Evolutionary conservation across 2,888 invertebrate genomes (phyloP).

Genomic region (Malachius bipustulatus): DNA sequence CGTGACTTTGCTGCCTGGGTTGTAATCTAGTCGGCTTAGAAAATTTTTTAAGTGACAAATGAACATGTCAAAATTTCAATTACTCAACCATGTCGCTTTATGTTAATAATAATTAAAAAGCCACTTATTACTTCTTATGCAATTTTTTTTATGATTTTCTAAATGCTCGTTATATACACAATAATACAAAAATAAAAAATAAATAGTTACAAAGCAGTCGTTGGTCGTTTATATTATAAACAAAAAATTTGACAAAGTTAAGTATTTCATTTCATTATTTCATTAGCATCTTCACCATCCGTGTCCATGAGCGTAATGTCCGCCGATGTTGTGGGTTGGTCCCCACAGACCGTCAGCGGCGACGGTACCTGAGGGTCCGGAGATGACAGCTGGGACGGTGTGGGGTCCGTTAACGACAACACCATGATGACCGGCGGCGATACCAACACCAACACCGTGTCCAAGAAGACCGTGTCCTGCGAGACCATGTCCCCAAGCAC

Average conservation of each 20-base stretch:
- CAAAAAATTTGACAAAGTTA: too few species aligned
- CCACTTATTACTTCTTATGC: neutral
- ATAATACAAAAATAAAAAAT: neutral
- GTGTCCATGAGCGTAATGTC: constrained; percentile 3
- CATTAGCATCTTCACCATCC: neutral
- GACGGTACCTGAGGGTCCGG: constrained; percentile 7
- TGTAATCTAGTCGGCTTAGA: too few species aligned
- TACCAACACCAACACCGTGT: constrained; percentile 13
- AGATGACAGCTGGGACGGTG: constrained; percentile 6
- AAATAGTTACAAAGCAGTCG: constrained; percentile 2
- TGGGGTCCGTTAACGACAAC: constrained; percentile 6
- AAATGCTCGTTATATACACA: neutral
- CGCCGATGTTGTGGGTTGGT: constrained; percentile 4
- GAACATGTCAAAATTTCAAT: too few species aligned
- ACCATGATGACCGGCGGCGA: constrained; percentile 10
- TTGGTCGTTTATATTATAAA: too few species aligned
- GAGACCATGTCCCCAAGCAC: too few species aligned
- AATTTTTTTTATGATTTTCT: neutral
- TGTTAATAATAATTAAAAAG: constrained; percentile 1
- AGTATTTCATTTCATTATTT: too few species aligned
- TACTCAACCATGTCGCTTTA: too few species aligned
- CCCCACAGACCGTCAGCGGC: constrained; percentile 12
- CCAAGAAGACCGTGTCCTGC: constrained; percentile 9
- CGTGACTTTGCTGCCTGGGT: too few species aligned
- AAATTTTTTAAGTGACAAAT: too few species aligned